Conservation (phyloP, 2,797 vertebrate species). For the Eleutherodactylus coqui region DNA sequence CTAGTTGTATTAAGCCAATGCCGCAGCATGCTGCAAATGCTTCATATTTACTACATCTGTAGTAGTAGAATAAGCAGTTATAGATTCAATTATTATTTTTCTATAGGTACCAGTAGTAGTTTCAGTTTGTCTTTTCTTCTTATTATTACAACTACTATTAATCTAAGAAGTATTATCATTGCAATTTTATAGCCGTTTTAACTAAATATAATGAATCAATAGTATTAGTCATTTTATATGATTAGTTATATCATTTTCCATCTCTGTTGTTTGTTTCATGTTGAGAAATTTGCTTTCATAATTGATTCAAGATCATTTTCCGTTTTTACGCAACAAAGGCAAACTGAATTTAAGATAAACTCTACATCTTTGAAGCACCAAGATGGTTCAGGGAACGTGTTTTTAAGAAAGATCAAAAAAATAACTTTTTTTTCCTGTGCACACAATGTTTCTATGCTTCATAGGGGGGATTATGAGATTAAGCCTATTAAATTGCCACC, state of each 20-base stretch:
- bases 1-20: too few relatives aligned
- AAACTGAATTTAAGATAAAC: background rate
- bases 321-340: background rate
- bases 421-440: slow-evolving; percentile 42
- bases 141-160: too few relatives aligned
- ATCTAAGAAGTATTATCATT: too few relatives aligned
- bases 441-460: slow-evolving; percentile 54
- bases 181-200: too few relatives aligned
- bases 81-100: too few relatives aligned
- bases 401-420: slow-evolving; percentile 45
- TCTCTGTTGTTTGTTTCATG: background rate
- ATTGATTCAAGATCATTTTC: background rate
- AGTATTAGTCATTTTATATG: background rate
- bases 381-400: background rate
- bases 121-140: too few relatives aligned
- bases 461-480: slow-evolving; percentile 57
- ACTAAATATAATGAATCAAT: too few relatives aligned
- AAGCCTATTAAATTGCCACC: slow-evolving; percentile 55
- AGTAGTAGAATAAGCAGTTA: too few relatives aligned
- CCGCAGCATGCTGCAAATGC: too few relatives aligned
- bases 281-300: background rate
- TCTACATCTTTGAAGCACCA: background rate
- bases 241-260: background rate
- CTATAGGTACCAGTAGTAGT: too few relatives aligned
- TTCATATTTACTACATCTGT: too few relatives aligned